These are phyloP conservation scores for Hippocampus abdominalis DNA, from an alignment of 2,113 vertebrate genomes.

Conservation along the genomic window DNA sequence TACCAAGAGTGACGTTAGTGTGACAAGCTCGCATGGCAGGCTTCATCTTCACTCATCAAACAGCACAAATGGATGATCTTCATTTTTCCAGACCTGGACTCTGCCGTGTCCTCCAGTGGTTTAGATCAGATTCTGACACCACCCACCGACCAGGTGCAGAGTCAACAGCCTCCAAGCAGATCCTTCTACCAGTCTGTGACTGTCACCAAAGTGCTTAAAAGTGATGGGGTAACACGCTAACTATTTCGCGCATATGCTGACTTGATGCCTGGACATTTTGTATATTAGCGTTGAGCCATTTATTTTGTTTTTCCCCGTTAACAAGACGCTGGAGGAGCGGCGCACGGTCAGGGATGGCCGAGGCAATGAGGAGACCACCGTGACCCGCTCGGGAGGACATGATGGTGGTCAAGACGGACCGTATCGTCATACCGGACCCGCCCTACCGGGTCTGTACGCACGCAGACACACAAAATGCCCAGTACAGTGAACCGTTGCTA, in stretches of 20 bases:
- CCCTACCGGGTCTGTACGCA: constrained; percentile 41
- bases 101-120: constrained; percentile 64
- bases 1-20: not conserved
- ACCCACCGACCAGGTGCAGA: constrained; percentile 59
- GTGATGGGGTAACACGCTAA: constrained; percentile 75
- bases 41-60: not conserved
- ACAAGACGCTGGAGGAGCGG: constrained; percentile 80
- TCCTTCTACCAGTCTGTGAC: constrained; percentile 85
- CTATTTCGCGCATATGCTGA: not conserved
- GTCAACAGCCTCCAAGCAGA: constrained; percentile 54
- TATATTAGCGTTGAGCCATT: no score
- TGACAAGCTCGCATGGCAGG: no score
- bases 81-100: constrained; percentile 66
- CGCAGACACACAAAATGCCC: not conserved
- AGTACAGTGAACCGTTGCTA: no score
- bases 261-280: no score
- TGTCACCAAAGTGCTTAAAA: constrained; percentile 77
- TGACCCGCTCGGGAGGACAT: constrained; percentile 69
- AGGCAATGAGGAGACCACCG: constrained; percentile 79
- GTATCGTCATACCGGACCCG: constrained; percentile 16
- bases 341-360: constrained; percentile 81
- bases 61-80: not conserved
- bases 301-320: not conserved
- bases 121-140: constrained; percentile 68
- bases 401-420: constrained; percentile 40